Base-by-base conservation (phyloP, 1,140 invertebrate species). In the Phymorhynchus buccinoides region DNA sequence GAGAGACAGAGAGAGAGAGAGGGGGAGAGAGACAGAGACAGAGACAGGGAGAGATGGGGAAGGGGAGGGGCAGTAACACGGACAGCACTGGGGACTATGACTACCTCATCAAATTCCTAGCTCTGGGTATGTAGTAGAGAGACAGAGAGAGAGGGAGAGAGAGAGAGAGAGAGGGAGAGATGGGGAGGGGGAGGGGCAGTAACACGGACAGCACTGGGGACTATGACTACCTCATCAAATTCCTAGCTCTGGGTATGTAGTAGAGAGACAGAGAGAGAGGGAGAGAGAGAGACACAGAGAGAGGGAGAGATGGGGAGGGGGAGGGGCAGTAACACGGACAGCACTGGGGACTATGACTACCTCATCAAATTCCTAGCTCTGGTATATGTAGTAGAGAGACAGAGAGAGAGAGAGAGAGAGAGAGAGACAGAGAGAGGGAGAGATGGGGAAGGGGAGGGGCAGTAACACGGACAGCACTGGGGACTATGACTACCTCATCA, bases 171-270 rank as follows among this genome's bases (percentile, higher is more conserved):
- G n/a, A n/a, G n/a, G n/a, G n/a, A n/a, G n/a, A n/a, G n/a, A n/a
- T n/a, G n/a, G n/a, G n/a, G n/a, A n/a, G n/a, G n/a, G n/a, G n/a
- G n/a, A n/a, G n/a, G n/a, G n/a, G n/a, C n/a, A n/a, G n/a, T n/a
- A n/a, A n/a, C n/a, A 14, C 73, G 14, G 16, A 16, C 73, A 22
- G 22, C 32, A 22, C 73, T 32, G 9, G 37, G 39, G 97, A 98
- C 93, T 99, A 99, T 95, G 98, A 99, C 94, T 99, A 98, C 94
- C 95, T 99, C 85, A 97, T 99, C 89, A 99, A 99, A 94, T 97
- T 99, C 93, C 94, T 99, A 78, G 97, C 97, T 84, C 95, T 99
- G 78, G 98, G 98, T 93, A 90, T 87, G 87, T 6, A 27, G 62
- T 66, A 12, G 48, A 7, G 9, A 12, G 48, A 22, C 22, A 52